Conservation (phyloP, 1,140 invertebrate species). For the Drosophila mauritiana region DNA sequence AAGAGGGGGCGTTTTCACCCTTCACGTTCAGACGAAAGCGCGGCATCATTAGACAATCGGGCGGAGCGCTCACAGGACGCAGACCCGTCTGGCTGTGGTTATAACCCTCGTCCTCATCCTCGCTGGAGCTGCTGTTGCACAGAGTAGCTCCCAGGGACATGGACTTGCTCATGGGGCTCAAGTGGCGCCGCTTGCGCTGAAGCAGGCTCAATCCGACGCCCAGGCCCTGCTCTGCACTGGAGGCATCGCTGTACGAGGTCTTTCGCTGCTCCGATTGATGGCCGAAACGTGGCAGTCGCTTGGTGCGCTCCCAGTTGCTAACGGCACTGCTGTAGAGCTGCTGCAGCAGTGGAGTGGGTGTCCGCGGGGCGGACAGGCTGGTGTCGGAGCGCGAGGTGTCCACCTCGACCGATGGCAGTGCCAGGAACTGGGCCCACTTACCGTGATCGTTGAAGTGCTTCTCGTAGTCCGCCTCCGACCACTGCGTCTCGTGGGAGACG, state of each 20-base stretch:
- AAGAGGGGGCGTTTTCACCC: constrained; percentile 52
- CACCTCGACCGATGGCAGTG: constrained; percentile 82
- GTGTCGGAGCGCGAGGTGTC: constrained; percentile 65
- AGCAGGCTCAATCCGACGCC: constrained; percentile 1
- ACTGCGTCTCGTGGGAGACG: constrained; percentile 89
- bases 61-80: constrained; percentile 72
- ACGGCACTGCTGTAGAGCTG: constrained; percentile 86
- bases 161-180: constrained; percentile 66
- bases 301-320: constrained; percentile 85
- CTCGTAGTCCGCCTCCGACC: constrained; percentile 93
- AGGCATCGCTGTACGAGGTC: constrained; percentile 61
- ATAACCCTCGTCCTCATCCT: constrained; percentile 51
- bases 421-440: constrained; percentile 85
- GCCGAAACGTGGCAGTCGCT: constrained; percentile 52
- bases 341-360: constrained; percentile 86
- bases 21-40: constrained; percentile 70
- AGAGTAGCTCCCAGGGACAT: constrained; percentile 51
- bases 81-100: constrained; percentile 12
- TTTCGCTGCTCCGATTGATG: constrained; percentile 38
- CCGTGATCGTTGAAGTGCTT: constrained; percentile 94
- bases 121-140: constrained; percentile 60
- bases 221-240: constrained; percentile 47
- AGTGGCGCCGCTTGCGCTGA: constrained; percentile 27
- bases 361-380: constrained; percentile 56
- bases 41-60: constrained; percentile 55